Conservation (phyloP, 2,888 invertebrate genomes). For the Zele albiditarsus region DNA sequence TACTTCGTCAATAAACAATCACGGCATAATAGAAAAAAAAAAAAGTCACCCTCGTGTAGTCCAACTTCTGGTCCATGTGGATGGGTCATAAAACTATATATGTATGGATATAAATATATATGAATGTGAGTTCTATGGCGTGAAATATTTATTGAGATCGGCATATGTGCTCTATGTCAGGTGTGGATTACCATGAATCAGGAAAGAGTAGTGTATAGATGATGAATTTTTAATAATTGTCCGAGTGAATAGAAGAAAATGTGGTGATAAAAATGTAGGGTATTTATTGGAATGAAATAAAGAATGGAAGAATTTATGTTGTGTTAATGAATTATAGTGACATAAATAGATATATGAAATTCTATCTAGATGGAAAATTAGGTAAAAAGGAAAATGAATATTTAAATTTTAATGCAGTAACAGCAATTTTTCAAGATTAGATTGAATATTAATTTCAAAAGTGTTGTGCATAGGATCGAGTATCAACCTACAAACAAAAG, state of each 20-base stretch:
- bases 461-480: too few species aligned
- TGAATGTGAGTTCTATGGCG: constrained; percentile 1
- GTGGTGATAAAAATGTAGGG: not conserved
- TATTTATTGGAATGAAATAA: too few species aligned
- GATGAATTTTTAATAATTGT: constrained; percentile 1
- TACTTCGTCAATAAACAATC: constrained; percentile 73
- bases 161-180: constrained; percentile 22
- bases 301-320: too few species aligned
- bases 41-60: constrained; percentile 40
- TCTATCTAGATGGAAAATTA: too few species aligned
- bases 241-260: constrained; percentile 20
- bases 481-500: too few species aligned
- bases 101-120: constrained; percentile 6
- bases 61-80: constrained; percentile 27
- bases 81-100: constrained; percentile 20
- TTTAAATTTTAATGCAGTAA: too few species aligned
- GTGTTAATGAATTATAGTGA: too few species aligned
- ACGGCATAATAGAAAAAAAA: constrained; percentile 70
- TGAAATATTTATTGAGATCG: constrained; percentile 32
- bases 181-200: constrained; percentile 35
- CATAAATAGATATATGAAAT: too few species aligned
- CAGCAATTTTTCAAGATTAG: too few species aligned
- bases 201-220: not conserved
- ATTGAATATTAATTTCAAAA: too few species aligned
- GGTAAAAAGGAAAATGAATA: too few species aligned